Evolutionary conservation across 2,888 invertebrate genomes (phyloP), one percentile per base, ranked within the genome.

Genomic region (Hemithea aestivaria): DNA sequence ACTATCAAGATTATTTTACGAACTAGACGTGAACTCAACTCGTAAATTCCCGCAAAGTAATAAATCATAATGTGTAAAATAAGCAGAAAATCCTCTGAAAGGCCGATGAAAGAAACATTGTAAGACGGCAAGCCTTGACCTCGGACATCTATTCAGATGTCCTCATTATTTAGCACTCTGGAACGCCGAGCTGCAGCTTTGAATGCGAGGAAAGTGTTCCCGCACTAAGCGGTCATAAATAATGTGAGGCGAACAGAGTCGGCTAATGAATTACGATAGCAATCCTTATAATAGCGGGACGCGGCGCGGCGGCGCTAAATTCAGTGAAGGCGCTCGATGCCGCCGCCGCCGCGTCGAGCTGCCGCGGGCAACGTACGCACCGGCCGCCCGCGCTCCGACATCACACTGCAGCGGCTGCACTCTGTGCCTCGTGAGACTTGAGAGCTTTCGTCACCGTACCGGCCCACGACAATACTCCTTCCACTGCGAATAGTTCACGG

Each of bases 231-330:
- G 59, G 64, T 63, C 71, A 75, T 83, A 83, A 85, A 84, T 84
- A 81, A 79, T 70, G 60, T 51, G 66, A 68, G 47, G 72, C 70
- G 72, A 73, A 69, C 67, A 62, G 65, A 77, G 74, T 71, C 71
- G 58, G 58, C 75, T 82, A 83, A 83, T 85, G 83, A 84, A 81
- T 83, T 83, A 83, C 73, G 71, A 72, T 66, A 69, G 66, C 65
- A 58, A 66, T 68, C 40, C 58, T 65, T 62, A 71, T 75, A 78
- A 75, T 76, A 70, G 72, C 59, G 60, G 65, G 59, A 62, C 63
- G 64, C 61, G 48, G 54, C 63, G 64, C 61, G 48, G 54, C 58
- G 57, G 59, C 62, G 60, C 57, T 62, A 58, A 65, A 62, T 57
- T 60, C 60, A 36, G 40, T 26, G 21, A 22, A 45, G 34, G 28